phyloP scores from a whole-genome alignment of 1,140 invertebrate species.

The Muscidifurax raptorellus region DNA sequence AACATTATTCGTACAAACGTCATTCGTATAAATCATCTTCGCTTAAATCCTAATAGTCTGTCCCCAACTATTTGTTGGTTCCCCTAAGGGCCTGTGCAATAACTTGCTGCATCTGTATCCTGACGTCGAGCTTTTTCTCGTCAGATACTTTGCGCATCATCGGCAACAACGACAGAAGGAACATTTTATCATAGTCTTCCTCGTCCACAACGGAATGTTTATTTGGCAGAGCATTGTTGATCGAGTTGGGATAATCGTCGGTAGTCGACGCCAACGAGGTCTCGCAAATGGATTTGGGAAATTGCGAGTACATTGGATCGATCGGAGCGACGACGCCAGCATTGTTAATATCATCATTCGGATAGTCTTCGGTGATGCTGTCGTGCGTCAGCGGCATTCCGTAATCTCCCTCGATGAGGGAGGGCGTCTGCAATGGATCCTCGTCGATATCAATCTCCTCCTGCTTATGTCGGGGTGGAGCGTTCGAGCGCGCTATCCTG shows the following conservation, averaged over 20 bases:
- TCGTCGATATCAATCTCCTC: not conserved
- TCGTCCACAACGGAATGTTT: constrained; percentile 57
- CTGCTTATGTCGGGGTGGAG: not conserved
- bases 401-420: not conserved
- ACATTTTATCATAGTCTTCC: constrained; percentile 73
- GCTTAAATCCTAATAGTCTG: not conserved
- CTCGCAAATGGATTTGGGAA: constrained; percentile 66
- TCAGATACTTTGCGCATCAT: constrained; percentile 68
- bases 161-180: constrained; percentile 68
- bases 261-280: constrained; percentile 66
- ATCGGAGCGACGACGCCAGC: not conserved
- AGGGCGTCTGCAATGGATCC: not conserved
- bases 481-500: not conserved
- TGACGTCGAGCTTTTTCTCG: constrained; percentile 68
- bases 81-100: constrained; percentile 51
- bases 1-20: not conserved
- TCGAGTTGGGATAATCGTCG: constrained; percentile 66
- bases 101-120: constrained; percentile 72
- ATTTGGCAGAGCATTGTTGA: constrained; percentile 50
- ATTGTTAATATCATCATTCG: not conserved
- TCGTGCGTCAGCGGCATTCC: not conserved
- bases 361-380: not conserved
- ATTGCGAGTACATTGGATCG: constrained; percentile 46
- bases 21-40: not conserved
- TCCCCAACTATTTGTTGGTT: not conserved